Base-by-base conservation (phyloP, 2,888 invertebrate species). In the Drosophila prolongata region DNA sequence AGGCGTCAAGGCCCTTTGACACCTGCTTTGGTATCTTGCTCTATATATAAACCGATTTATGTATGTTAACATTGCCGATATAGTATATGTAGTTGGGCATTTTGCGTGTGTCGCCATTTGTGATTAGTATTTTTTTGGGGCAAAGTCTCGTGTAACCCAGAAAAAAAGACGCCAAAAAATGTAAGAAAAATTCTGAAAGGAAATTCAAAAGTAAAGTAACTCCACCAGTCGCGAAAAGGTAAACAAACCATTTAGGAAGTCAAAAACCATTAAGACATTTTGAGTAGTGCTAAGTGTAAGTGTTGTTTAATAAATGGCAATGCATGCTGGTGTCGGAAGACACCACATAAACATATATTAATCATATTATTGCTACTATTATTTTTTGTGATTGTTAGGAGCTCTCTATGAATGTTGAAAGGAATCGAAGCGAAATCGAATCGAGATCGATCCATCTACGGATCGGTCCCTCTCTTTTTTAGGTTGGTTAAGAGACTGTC, bases 301-400 rank as follows among this genome's bases (percentile, higher is more conserved):
- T 54, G 72, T 72, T 61, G 72, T 56, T 62, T 62, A 34, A 57
- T 56, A 46, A 66, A 66, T 55, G 67, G 65, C 67, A 66, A 66
- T 66, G 67, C 65, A 53, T 53, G 65, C 66, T 52, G 50, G 64
- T 62, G 64, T 50, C 27, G 43, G n/a, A 19, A 57, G 40, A 42
- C 37, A 40, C 42, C 56, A 43, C 64, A 69, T 35, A 56, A 46
- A 46, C 44, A 59, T 60, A 74, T 37, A 54, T 37, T 42, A 42
- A 56, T 57, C 16, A 55, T 76, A 80, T 54, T 40, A 59, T 49
- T 68, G 67, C 59, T 54, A 44, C 46, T 61, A 57, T 60, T 66
- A 71, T 87, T 61, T 37, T 59, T 69, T 80, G 76, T 83, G 87
- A 80, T 76, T 84, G 83, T 84, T 86, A 88, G 88, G 80, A 66